These are phyloP conservation scores for Balanococcus diminutus DNA, from an alignment of 2,888 invertebrate species.

Conservation along the genomic window DNA sequence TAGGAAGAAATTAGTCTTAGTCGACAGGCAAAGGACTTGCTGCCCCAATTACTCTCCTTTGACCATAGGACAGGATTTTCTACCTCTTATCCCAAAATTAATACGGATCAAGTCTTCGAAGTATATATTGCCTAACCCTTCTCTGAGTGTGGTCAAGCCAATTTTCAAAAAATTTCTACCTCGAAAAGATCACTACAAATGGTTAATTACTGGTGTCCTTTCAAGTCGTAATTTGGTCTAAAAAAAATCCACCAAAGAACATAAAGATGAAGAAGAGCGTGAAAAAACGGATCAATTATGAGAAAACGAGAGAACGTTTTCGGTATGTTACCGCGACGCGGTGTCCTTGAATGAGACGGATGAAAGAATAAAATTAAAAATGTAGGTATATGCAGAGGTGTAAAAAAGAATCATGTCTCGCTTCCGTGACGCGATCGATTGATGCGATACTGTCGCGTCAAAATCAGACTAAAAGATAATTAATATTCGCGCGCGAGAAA, in stretches of 20 bases:
- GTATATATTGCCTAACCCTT: no score
- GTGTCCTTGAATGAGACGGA: background rate
- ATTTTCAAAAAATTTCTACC: no score
- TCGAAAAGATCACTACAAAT: no score
- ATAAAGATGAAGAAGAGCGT: background rate
- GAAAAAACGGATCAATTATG: background rate
- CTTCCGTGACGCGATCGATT: constrained; percentile 13
- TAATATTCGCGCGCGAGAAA: background rate
- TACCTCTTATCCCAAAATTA: no score
- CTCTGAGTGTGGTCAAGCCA: no score
- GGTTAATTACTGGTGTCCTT: no score
- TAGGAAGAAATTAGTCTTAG: no score
- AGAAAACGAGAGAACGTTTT: background rate
- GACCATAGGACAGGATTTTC: no score
- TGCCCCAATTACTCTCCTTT: no score
- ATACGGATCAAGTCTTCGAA: no score
- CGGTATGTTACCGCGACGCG: background rate
- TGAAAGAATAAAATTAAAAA: background rate
- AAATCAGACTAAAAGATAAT: background rate
- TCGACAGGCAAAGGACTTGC: no score
- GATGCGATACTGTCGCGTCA: background rate
- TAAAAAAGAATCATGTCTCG: background rate
- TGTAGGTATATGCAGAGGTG: background rate
- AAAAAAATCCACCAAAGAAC: no score
- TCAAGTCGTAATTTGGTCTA: background rate